Percentiles rank a stretch among this genome's conserved stretches.
These are phyloP conservation scores for Coregonus sp. DNA, from an alignment of 2,797 vertebrate species.

Conservation along the genomic window DNA sequence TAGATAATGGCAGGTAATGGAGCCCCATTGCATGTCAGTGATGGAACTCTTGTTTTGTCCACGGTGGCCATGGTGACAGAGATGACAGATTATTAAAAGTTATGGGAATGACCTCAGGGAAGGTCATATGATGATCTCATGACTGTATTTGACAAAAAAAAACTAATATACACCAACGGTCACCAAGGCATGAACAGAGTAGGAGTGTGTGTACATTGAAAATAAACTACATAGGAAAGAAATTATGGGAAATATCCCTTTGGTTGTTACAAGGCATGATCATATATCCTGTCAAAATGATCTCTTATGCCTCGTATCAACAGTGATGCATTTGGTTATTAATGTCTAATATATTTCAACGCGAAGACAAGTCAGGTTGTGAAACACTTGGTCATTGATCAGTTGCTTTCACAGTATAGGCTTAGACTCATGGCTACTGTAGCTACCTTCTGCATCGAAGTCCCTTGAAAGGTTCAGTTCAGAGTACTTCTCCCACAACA, in stretches of 20 bases:
- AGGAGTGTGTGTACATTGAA: neutral
- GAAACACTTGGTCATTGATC: conserved; percentile 62
- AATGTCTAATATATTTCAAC: conserved; percentile 45
- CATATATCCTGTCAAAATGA: conserved; percentile 3
- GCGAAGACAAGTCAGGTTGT: conserved; percentile 58
- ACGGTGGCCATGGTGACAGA: neutral
- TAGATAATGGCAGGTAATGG: conserved; percentile 42
- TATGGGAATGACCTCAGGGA: conserved; percentile 1
- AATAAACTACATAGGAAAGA: no score
- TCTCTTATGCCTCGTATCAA: neutral
- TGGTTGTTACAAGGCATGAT: neutral
- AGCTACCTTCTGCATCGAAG: conserved; percentile 48
- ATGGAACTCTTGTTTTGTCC: conserved; percentile 36
- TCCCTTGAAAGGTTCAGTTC: neutral
- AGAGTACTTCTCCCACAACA: neutral
- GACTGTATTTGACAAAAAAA: neutral
- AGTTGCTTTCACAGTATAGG: conserved; percentile 58
- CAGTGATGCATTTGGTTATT: conserved; percentile 45
- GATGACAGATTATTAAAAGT: conserved; percentile 12
- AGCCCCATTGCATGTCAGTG: conserved; percentile 36
- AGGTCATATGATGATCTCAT: conserved; percentile 13
- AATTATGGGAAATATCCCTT: no score
- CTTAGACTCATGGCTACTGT: conserved; percentile 1
- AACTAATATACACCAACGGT: neutral
- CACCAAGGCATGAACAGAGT: neutral